Evolutionary conservation across 2,113 vertebrate genomes (phyloP), one percentile per base, ranked within the genome.

Genomic region (Microcebus ravelobensis): DNA sequence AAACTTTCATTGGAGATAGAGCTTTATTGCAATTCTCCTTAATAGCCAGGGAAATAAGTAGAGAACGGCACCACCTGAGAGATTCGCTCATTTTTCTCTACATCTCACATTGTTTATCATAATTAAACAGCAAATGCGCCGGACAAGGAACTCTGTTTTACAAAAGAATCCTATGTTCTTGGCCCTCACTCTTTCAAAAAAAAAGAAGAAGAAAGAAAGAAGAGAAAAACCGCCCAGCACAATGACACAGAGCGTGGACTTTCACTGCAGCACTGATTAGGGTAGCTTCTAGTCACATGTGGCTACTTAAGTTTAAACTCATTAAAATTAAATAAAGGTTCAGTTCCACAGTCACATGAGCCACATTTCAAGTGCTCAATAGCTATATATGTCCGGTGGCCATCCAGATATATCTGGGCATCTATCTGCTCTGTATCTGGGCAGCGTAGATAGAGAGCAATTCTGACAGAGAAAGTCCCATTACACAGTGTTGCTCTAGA

Each of bases 91-190:
- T 95, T 77, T 63, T 90, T 63, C 17, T 92, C 61, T 70, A n/a
- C 5, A 81, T 70, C 63, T 93, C 90, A 76, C 14, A 5, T 80
- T 93, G 63, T 87, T 82, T 70, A 80, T 87, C 52, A 80, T 42
- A 76, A 91, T 93, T 57, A 77, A 93, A 50, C 31, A 87, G n/a
- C 31, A 80, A 84, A 92, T 3, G 12, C n/a, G 79, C 59, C 59
- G 31, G 21, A 12, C 17, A 65, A 65, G 42, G 48, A 65, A 48
- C 59, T 68, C 39, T 45, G 31, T 73, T 90, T 80, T n/a, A 39
- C 34, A 57, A 20, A 97, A 91, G 59, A 76, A 76, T 88, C 36
- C 74, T 79, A 8, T 65, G 57, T 36, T 73, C 57, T 67, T 93
- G 27, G 34, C 11, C 65, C 68, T 89, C 17, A 13, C 55, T 93